phyloP scores from a whole-genome alignment of 2,888 invertebrate genomes.

The Mythimna ferrago region DNA sequence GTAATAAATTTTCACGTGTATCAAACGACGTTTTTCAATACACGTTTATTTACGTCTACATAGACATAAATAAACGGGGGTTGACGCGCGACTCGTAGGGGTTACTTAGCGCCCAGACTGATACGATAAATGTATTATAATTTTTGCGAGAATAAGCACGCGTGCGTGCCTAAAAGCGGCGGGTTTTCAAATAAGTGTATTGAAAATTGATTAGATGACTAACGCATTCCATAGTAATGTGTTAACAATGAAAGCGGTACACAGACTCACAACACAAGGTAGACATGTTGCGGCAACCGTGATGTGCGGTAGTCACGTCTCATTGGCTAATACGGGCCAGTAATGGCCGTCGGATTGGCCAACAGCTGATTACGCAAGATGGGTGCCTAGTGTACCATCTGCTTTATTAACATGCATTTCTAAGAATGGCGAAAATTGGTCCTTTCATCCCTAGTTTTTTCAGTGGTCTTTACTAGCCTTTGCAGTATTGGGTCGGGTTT shows the following conservation, averaged over 20 bases:
- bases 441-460: not conserved
- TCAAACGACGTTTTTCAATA: no score
- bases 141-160: no score
- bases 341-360: constrained; percentile 45
- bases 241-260: constrained; percentile 30
- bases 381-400: constrained; percentile 31
- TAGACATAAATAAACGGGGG: no score
- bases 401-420: constrained; percentile 30
- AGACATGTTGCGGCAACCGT: constrained; percentile 30
- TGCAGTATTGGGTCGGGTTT: not conserved
- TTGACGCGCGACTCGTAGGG: no score
- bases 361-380: constrained; percentile 45
- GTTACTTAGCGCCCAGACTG: no score
- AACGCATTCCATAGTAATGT: constrained; percentile 12
- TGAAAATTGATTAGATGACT: not conserved
- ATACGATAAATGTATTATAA: no score
- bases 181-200: no score
- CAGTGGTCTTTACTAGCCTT: not conserved
- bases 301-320: constrained; percentile 49
- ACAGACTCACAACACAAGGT: constrained; percentile 14
- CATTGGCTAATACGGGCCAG: constrained; percentile 42
- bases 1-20: no score
- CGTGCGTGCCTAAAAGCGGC: no score
- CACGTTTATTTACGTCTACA: no score
- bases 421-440: not conserved